Evolutionary conservation across 2,888 invertebrate genomes (phyloP), one percentile per base, ranked within the genome.

Genomic region (Cephonodes hylas): DNA sequence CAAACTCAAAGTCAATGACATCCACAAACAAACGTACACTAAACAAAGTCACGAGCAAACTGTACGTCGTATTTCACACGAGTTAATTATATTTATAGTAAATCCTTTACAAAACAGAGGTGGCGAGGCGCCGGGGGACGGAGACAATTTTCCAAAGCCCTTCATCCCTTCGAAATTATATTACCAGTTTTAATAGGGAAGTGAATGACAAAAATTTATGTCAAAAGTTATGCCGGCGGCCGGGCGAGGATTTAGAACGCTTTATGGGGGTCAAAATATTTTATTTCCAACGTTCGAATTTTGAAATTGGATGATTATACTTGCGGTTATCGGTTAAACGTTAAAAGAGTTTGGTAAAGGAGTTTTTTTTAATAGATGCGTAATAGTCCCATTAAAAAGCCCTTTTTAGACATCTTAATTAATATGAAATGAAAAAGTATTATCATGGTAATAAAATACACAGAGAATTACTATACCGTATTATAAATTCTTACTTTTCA

Each of bases 171-270:
- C 72, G 66, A 76, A 83, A 86, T 84, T 76, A 77, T 81, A 79
- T 83, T 77, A 75, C 78, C 72, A 67, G 73, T 73, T 83, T 81
- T 84, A 86, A 86, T 85, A 81, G 83, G 78, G 74, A 80, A 77
- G 72, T 74, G 79, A 78, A 79, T 76, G 80, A 81, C 81, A 83
- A 85, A 81, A 89, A 87, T 87, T 89, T 87, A 89, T 89, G 85
- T 80, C 76, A 69, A 82, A 89, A 89, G 86, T 89, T 88, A 81
- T 62, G 61, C 56, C 74, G 74, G 71, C 63, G 65, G 65, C 61
- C 59, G n/a, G 45, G 46, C 13, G 18, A 34, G 61, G 34, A 58
- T 45, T 61, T 63, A 64, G 72, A 74, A 75, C 38, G 38, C 79
- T 79, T 79, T 66, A 75, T 75, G 73, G 65, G 60, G 46, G 59